Evolutionary conservation across 2,888 invertebrate species (phyloP), one percentile per base, ranked within the genome.

Genomic region (Macrophya annulata): DNA sequence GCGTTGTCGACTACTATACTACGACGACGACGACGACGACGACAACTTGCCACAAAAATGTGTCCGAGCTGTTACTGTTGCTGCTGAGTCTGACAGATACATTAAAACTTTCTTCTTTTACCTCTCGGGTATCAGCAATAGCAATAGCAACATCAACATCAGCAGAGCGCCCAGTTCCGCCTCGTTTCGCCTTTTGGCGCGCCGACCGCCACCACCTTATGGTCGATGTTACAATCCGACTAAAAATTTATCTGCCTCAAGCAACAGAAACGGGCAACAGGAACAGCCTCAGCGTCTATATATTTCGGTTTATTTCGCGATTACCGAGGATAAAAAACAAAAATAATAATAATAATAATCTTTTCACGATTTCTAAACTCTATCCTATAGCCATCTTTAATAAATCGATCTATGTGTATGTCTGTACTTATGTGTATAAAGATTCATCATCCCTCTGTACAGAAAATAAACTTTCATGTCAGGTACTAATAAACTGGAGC

Each of bases 51-150:
- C 45, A 48, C 48, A 76, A 76, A 31, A 76, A 76, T 25, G 25
- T 76, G 45, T 76, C 76, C 76, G 48, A 48, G 45, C 21, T 43
- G 55, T 6, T 55, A n/a, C 55, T 55, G n/a, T 43, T 4, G 74
- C 43, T 40, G 10, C 55, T 77, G 81, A 59, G 25, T 43, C 76
- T 77, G 77, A 77, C 77, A 48, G 77, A 77, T 77, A 77, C 51
- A 77, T 77, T 77, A 77, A 77, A 77, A 77, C 31, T 77, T 77
- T 77, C 51, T 77, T 77, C 10, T 74, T 72, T 12, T 21, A n/a
- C 45, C 1, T 74, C 43, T 43, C 43, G 55, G n/a, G 55, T 55
- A 55, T n/a, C 55, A 55, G 55, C 55, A 55, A n/a, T 55, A 55
- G n/a, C 55, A 55, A n/a, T n/a, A 55, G n/a, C n/a, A 55, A 55